Evolutionary conservation across 2,797 vertebrate genomes (phyloP).

Genomic region (Dipus sagitta): DNA sequence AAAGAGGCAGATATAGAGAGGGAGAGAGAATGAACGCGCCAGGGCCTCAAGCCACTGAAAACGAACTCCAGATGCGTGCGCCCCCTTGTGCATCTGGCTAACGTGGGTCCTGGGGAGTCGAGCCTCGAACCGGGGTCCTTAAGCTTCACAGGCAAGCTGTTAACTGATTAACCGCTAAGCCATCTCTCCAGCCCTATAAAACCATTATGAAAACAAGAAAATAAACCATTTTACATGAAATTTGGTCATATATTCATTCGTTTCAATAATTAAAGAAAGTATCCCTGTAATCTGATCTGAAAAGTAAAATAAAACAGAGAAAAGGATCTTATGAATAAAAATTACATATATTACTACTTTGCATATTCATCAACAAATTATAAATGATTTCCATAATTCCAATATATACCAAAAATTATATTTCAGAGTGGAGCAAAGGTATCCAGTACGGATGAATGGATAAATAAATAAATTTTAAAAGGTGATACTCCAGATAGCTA

Average conservation of each 20-base stretch:
- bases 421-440: background rate
- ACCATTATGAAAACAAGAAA: conserved; percentile 1
- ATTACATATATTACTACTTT: background rate
- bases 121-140: no score
- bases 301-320: background rate
- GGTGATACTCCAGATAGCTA: background rate
- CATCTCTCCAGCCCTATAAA: no score
- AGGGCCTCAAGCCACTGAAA: no score
- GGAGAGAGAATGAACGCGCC: no score
- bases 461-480: conserved; percentile 26
- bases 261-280: background rate
- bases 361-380: conserved; percentile 34
- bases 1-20: no score
- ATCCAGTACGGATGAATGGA: conserved; percentile 12
- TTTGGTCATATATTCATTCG: background rate
- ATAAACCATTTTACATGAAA: background rate
- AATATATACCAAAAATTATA: conserved; percentile 2
- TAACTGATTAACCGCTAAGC: no score
- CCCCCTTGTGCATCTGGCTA: no score
- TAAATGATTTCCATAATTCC: background rate
- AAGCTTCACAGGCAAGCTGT: no score
- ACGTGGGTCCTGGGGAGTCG: no score
- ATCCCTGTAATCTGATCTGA: background rate
- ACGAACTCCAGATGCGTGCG: no score
- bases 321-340: background rate